Base-by-base conservation (phyloP, 2,888 invertebrate genomes). In the Gastrophysa polygoni region DNA sequence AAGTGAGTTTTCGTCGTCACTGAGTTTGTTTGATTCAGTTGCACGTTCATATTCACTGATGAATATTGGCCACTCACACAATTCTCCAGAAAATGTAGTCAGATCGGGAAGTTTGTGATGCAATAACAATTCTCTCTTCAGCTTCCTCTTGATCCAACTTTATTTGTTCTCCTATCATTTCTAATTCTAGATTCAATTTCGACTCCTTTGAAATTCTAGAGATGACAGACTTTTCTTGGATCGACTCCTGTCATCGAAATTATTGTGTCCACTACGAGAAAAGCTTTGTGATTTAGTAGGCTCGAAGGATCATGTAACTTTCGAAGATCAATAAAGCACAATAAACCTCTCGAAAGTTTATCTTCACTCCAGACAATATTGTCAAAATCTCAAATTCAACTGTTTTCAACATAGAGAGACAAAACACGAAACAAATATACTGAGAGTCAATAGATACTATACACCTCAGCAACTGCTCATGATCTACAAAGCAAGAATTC, bases 51-150 rank as follows among this genome's bases (percentile, higher is more conserved):
- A 48, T 24, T 48, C 48, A 20, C 48, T 48, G 20, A 48, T 20
- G 14, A 48, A 48, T 21, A 48, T 48, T 24, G 10, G 48, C 48
- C 48, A n/a, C n/a, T n/a, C n/a, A n/a, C n/a, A n/a, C n/a, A n/a
- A n/a, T n/a, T n/a, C n/a, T n/a, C n/a, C n/a, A 21, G 48, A 20
- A 48, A 48, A 48, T 7, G 24, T 21, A 8, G n/a, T 7, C 7
- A 48, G 18, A 11, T 47, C 18, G 16, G 3, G 20, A 14, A 48
- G 24, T 48, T 48, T 48, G 24, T 48, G 48, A n/a, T 21, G 48
- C 24, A 21, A 48, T 14, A 24, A 18, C 24, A 24, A 48, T 3
- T 24, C 24, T 48, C 18, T 47, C 61, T 63, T 63, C 52, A 18
- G 49, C 28, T 51, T 49, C n/a, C 38, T 34, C 29, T 16, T 24